Conservation (phyloP, 2,888 invertebrate species). For the Amiota mariae region DNA sequence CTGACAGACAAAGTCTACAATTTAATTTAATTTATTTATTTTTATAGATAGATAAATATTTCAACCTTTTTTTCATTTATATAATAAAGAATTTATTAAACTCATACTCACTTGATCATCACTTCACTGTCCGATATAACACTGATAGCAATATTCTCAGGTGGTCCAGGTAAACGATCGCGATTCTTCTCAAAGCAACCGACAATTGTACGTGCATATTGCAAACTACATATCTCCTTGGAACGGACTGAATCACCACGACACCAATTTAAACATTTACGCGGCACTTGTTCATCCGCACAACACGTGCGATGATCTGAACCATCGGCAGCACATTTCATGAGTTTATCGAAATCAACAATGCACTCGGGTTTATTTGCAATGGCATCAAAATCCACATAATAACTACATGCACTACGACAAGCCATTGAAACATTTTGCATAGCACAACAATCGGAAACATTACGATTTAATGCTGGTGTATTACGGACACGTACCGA, state of each 20-base stretch:
- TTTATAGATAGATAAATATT: no score
- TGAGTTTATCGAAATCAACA: conserved; percentile 87
- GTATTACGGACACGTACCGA: conserved; percentile 81
- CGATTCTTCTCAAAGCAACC: conserved; percentile 88
- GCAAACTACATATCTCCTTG: conserved; percentile 80
- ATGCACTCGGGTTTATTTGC: conserved; percentile 87
- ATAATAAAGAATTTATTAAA: not conserved
- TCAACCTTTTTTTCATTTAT: no score
- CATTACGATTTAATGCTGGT: conserved; percentile 78
- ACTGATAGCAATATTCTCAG: conserved; percentile 78
- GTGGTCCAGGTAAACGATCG: conserved; percentile 86
- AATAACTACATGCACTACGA: conserved; percentile 88
- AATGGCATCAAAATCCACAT: conserved; percentile 87
- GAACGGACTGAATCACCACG: conserved; percentile 82
- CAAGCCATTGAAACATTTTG: conserved; percentile 86
- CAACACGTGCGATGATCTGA: conserved; percentile 90
- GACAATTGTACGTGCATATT: conserved; percentile 83
- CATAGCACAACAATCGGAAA: conserved; percentile 86
- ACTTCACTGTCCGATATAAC: conserved; percentile 77
- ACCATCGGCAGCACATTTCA: conserved; percentile 88
- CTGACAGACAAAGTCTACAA: no score
- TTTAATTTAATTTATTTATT: no score
- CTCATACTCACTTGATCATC: conserved; percentile 73
- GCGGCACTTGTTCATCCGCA: conserved; percentile 84
- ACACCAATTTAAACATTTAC: conserved; percentile 88